These are phyloP conservation scores for Tetramorium alpestre DNA, from an alignment of 1,140 invertebrate genomes.

Conservation along the genomic window DNA sequence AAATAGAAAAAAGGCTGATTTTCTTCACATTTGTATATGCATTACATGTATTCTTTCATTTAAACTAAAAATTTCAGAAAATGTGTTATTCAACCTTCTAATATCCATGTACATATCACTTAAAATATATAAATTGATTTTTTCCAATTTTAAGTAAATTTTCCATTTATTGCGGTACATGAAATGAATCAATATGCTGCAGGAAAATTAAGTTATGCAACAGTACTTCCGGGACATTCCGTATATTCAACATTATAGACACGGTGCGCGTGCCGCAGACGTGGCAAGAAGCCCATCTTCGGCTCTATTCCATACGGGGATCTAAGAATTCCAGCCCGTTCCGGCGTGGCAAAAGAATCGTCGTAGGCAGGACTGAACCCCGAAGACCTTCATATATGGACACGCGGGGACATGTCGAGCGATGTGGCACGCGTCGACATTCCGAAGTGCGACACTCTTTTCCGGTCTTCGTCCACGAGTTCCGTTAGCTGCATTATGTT, in stretches of 20 bases:
- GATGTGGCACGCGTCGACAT: conserved; percentile 79
- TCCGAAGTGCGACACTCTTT: conserved; percentile 73
- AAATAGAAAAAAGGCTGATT: neutral
- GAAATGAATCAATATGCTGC: neutral
- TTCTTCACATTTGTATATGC: neutral
- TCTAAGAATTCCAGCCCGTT: conserved; percentile 42
- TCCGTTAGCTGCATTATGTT: conserved; percentile 72
- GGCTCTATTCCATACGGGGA: conserved; percentile 19
- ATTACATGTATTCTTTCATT: neutral
- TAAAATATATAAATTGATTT: neutral
- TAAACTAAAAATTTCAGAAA: neutral
- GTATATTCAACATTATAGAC: conserved; percentile 9
- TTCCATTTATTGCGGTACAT: neutral
- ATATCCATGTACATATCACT: neutral
- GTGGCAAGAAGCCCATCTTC: neutral
- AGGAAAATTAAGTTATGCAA: neutral
- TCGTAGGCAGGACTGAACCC: conserved; percentile 34
- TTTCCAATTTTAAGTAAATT: neutral
- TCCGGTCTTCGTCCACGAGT: conserved; percentile 76
- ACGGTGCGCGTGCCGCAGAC: conserved; percentile 25
- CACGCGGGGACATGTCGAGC: conserved; percentile 75
- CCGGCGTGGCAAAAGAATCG: conserved; percentile 36
- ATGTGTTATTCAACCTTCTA: neutral
- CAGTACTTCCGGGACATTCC: neutral
- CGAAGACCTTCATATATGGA: conserved; percentile 71